phyloP scores from a whole-genome alignment of 2,113 vertebrate species.

The Pomatorhinus ruficollis region DNA sequence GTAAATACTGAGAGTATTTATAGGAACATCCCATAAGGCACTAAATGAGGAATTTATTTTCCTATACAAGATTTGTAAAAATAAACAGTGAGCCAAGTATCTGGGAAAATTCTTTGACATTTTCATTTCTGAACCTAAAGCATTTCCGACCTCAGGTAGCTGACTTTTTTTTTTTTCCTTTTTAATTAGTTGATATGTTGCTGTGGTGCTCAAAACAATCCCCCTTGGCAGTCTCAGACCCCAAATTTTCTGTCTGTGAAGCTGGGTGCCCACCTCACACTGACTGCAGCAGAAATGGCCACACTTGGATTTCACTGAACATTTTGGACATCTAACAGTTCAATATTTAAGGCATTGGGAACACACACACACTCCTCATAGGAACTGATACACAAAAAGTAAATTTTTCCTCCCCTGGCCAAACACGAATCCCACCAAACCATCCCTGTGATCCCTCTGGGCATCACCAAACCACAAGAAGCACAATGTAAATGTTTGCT shows the following conservation, averaged over 20 bases:
- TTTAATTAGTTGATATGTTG: neutral
- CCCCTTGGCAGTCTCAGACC: neutral
- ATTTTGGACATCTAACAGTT: neutral
- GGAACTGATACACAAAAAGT: neutral
- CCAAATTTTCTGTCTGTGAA: neutral
- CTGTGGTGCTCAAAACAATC: neutral
- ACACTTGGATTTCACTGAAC: neutral
- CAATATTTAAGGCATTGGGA: neutral
- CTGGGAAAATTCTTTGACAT: neutral
- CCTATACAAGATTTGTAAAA: neutral
- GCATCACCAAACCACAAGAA: neutral
- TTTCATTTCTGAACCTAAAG: neutral
- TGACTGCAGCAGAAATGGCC: neutral
- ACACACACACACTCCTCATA: neutral
- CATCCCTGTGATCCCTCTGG: neutral
- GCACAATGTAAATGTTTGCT: slow-evolving; percentile 72
- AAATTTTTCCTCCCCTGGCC: neutral
- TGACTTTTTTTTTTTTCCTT: neutral
- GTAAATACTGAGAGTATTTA: neutral
- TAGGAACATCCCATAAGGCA: neutral
- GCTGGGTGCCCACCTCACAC: neutral
- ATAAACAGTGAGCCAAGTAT: neutral
- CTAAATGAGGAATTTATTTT: neutral
- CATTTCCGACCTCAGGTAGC: neutral
- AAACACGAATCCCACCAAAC: neutral